These are phyloP conservation scores for Chloroclysta siterata DNA, from an alignment of 2,888 invertebrate species.

Conservation along the genomic window DNA sequence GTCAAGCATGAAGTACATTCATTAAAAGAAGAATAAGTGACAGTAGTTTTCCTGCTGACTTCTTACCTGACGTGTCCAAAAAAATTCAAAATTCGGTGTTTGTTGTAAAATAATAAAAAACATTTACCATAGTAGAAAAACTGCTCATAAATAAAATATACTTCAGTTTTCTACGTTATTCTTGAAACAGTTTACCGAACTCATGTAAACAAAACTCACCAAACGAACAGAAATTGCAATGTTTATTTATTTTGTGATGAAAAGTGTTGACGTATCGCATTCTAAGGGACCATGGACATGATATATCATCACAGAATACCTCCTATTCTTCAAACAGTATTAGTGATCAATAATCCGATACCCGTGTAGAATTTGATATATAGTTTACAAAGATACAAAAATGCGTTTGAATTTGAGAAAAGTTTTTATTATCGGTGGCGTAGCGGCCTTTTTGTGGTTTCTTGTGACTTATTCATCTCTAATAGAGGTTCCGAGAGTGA, in stretches of 20 bases:
- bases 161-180: too few species aligned
- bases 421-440: slow-evolving; percentile 52
- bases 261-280: slow-evolving; percentile 37
- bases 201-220: background rate
- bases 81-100: too few species aligned
- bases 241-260: slow-evolving; percentile 43
- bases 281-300: slow-evolving; percentile 40
- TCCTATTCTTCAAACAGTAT: slow-evolving; percentile 2
- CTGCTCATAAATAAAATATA: background rate
- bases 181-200: background rate
- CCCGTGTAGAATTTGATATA: slow-evolving; percentile 4
- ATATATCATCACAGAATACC: background rate
- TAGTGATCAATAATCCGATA: slow-evolving; percentile 21
- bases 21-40: too few species aligned
- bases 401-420: slow-evolving; percentile 75
- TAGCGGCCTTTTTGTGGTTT: slow-evolving; percentile 62
- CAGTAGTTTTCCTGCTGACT: too few species aligned
- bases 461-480: slow-evolving; percentile 61
- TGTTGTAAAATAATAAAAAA: background rate
- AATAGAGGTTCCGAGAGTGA: slow-evolving; percentile 53
- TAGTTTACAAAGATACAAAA: slow-evolving; percentile 40
- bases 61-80: too few species aligned
- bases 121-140: background rate
- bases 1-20: too few species aligned
- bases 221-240: slow-evolving; percentile 21